Base-by-base conservation (phyloP, 2,888 invertebrate species). In the Callyntrura sp. region DNA sequence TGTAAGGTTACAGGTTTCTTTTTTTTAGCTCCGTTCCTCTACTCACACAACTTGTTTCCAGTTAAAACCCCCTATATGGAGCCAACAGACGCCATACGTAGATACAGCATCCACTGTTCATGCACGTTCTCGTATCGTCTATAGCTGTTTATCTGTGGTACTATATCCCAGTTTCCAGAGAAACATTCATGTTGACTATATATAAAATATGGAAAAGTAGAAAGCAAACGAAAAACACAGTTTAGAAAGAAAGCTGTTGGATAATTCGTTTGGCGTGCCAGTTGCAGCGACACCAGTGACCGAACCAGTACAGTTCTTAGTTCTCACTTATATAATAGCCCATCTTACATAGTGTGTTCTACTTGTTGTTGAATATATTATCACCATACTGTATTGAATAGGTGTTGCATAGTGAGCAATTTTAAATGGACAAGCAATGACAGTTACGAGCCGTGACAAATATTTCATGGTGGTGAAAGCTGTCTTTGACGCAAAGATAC, bases 201-300 rank as follows among this genome's bases (percentile, higher is more conserved):
- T 62, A 9, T n/a, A 11, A 2, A 23, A 62, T 11, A 62, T 17
- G 20, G 17, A 62, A 62, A 62, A n/a, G n/a, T n/a, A n/a, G 35
- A 25, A 35, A 28, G 70, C 25, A 70, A 14, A 35, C 35, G 1
- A 28, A 25, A 3, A 5, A 17, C 20, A 73, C 20, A 23, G 20
- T 78, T n/a, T 35, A 23, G 14, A 20, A 20, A 55, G 60, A 48
- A 82, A 88, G 81, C 87, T 87, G 88, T 81, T 81, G 73, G 88
- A 55, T 73, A 82, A 88, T 82, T 73, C 3, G n/a, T 35, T 17
- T 81, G 73, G 82, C 88, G 73, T 88, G 88, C 88, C 88, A 88
- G 81, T 88, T 82, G 87, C 65, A 81, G 87, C 87, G 70, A 14
- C 11, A 60, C 65, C 17, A 43, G 76, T 48, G 78, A 78, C 86